Conservation (phyloP, 2,797 vertebrate genomes). For the Cephalopachus bancanus region DNA sequence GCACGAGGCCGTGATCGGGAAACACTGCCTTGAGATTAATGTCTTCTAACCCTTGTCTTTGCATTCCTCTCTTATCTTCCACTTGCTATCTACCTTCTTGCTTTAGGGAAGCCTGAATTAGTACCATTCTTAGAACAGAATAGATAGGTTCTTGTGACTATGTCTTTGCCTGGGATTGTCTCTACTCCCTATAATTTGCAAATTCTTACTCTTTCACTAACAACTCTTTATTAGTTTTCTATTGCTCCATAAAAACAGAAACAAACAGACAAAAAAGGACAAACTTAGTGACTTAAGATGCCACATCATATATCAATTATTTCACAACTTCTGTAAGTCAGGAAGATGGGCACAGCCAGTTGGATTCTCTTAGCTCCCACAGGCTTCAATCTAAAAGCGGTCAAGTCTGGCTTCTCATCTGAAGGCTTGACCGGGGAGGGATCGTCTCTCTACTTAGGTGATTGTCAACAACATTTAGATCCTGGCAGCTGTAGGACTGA, state of each 20-base stretch:
- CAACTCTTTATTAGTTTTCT: not conserved
- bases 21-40: not conserved
- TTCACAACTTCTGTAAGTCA: not conserved
- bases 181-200: not conserved
- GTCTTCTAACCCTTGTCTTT: not conserved
- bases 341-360: not conserved
- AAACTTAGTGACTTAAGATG: not conserved
- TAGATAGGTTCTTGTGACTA: not conserved
- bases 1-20: accelerated
- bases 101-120: not conserved
- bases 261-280: not conserved
- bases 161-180: not conserved
- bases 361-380: not conserved
- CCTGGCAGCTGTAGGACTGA: too few species aligned
- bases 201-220: not conserved
- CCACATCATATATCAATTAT: accelerated
- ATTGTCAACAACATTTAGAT: not conserved
- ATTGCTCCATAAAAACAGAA: too few species aligned
- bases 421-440: not conserved
- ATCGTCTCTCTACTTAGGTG: accelerated
- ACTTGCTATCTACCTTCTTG: too few species aligned
- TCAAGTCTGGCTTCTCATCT: not conserved
- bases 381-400: not conserved
- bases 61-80: not conserved
- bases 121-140: not conserved